Conservation (phyloP, 2,797 vertebrate genomes). For the Hipposideros larvatus region DNA sequence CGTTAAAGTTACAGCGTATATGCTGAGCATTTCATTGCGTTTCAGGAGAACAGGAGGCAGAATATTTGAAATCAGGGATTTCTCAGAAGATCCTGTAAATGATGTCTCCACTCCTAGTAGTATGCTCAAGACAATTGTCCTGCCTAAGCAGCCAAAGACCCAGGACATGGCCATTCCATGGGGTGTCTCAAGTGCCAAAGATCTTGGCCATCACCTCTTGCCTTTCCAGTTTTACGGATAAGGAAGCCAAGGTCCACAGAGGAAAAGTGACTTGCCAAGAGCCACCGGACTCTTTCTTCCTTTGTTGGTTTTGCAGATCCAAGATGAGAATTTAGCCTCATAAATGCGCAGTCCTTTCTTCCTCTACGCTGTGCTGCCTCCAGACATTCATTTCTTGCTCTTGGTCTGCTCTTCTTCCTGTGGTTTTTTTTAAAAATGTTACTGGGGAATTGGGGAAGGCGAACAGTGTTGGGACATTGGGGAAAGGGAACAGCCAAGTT, state of each 20-base stretch:
- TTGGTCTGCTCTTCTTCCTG: not conserved
- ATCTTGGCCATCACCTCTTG: not conserved
- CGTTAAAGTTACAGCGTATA: not conserved
- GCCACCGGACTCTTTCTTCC: not conserved
- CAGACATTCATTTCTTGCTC: not conserved
- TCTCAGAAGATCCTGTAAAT: not conserved
- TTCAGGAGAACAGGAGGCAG: not conserved
- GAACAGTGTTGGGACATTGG: too few relatives aligned
- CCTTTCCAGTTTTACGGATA: not conserved
- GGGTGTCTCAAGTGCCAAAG: not conserved
- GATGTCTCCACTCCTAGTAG: not conserved
- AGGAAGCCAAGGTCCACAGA: not conserved
- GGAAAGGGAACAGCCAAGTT: too few relatives aligned
- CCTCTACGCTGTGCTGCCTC: not conserved
- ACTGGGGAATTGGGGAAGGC: too few relatives aligned
- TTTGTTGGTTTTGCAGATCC: not conserved
- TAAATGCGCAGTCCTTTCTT: not conserved
- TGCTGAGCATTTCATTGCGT: not conserved
- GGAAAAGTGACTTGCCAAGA: not conserved
- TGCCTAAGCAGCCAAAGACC: not conserved
- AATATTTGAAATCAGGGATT: not conserved
- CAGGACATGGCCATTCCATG: not conserved
- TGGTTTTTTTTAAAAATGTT: too few relatives aligned
- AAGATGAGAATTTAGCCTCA: not conserved
- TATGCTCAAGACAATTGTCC: not conserved